These are phyloP conservation scores for Drosophila atripex DNA, from an alignment of 2,888 invertebrate species.

Conservation along the genomic window DNA sequence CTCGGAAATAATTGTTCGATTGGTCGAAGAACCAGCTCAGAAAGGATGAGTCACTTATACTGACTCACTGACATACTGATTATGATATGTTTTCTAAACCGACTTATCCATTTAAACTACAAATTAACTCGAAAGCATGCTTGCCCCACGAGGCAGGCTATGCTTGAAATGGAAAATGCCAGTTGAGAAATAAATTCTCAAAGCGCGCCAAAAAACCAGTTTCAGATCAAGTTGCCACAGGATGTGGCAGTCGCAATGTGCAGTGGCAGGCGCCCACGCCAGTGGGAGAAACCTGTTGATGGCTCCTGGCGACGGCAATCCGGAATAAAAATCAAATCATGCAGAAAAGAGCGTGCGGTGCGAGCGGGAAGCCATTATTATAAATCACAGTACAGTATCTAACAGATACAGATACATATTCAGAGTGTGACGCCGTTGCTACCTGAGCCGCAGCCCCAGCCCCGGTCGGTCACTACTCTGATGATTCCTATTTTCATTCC, in stretches of 20 bases:
- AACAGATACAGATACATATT: slow-evolving; percentile 64
- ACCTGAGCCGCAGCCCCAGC: slow-evolving; percentile 54
- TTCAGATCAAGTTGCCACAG: slow-evolving; percentile 54
- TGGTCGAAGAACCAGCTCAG: slow-evolving; percentile 2
- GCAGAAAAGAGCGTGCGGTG: too few species aligned
- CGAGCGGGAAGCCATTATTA: too few species aligned
- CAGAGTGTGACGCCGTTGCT: slow-evolving; percentile 55
- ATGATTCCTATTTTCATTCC: slow-evolving; percentile 17
- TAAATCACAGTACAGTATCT: slow-evolving; percentile 41
- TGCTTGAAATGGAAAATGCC: too few species aligned
- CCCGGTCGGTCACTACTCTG: background rate
- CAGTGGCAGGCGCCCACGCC: slow-evolving; percentile 59
- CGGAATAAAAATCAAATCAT: too few species aligned
- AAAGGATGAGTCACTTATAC: background rate
- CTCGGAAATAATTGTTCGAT: slow-evolving; percentile 9
- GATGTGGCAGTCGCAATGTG: slow-evolving; percentile 60
- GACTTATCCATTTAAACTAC: too few species aligned
- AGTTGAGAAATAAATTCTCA: background rate
- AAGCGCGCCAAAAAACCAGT: slow-evolving; percentile 75
- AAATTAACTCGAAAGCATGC: too few species aligned
- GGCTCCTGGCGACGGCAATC: slow-evolving; percentile 6
- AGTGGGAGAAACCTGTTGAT: slow-evolving; percentile 59
- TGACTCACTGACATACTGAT: too few species aligned
- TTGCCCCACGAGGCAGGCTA: too few species aligned
- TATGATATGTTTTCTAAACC: background rate